These are phyloP conservation scores for Heliconius cydno DNA, from an alignment of 2,888 invertebrate genomes.

Conservation along the genomic window DNA sequence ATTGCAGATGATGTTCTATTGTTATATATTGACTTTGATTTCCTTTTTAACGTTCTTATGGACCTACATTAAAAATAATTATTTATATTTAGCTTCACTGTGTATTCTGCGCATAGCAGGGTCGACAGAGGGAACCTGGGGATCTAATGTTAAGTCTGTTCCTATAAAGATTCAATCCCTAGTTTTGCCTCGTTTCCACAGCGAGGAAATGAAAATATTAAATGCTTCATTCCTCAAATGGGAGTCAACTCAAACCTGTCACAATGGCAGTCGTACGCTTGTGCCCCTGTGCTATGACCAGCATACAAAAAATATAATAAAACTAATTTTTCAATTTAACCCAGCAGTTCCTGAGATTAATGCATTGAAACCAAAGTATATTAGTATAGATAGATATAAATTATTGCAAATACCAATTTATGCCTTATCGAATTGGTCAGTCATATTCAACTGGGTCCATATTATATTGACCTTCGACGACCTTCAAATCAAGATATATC, in stretches of 20 bases:
- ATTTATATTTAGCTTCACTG: too few relatives aligned
- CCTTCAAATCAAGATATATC: conserved; percentile 3
- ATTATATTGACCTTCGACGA: not conserved
- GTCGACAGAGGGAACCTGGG: too few relatives aligned
- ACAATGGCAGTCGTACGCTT: not conserved
- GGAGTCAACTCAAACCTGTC: not conserved
- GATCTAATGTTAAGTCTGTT: not conserved
- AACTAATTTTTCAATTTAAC: too few relatives aligned
- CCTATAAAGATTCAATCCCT: not conserved
- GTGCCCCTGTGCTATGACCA: not conserved
- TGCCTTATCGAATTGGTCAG: not conserved
- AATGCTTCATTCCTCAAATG: not conserved
- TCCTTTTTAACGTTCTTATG: too few relatives aligned
- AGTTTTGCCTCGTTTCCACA: not conserved
- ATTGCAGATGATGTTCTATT: not conserved
- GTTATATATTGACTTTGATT: too few relatives aligned
- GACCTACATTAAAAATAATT: too few relatives aligned
- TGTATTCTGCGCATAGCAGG: too few relatives aligned
- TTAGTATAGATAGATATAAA: not conserved
- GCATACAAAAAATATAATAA: not conserved
- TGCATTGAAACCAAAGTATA: not conserved
- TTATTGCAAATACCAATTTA: not conserved
- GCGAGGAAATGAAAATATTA: not conserved
- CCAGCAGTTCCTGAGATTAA: too few relatives aligned
- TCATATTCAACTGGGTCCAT: not conserved